Conservation (phyloP, 2,888 invertebrate species). For the Anagyrus pseudococci region DNA sequence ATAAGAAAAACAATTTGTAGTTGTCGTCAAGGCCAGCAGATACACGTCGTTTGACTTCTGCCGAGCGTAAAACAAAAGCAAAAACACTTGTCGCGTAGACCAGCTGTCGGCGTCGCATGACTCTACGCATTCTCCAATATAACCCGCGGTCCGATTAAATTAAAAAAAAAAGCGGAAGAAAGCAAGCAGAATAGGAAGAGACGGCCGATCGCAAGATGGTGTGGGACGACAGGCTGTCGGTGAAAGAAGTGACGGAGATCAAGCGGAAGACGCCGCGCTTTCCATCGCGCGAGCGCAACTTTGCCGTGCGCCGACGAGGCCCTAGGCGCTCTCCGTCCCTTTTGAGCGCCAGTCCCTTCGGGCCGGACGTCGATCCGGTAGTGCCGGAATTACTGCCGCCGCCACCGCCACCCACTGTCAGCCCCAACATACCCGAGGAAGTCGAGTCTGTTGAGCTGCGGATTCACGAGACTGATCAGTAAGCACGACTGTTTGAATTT, state of each 20-base stretch:
- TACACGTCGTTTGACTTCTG: too few species aligned
- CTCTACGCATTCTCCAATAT: background rate
- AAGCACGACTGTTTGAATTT: slow-evolving; percentile 8
- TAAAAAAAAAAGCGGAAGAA: too few species aligned
- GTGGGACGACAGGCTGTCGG: slow-evolving; percentile 54
- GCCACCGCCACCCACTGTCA: background rate
- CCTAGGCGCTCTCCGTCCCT: slow-evolving; percentile 44
- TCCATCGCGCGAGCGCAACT: slow-evolving; percentile 73
- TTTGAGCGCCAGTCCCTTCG: slow-evolving; percentile 25
- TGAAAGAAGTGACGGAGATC: slow-evolving; percentile 57
- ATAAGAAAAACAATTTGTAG: too few species aligned
- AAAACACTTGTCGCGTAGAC: too few species aligned
- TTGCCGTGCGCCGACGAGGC: slow-evolving; percentile 69
- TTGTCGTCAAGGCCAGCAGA: too few species aligned
- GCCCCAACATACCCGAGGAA: slow-evolving; percentile 8
- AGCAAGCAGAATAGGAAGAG: too few species aligned
- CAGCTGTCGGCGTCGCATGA: slow-evolving; percentile 7
- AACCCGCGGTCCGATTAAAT: background rate
- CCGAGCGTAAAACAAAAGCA: too few species aligned
- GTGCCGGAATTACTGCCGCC: too few species aligned
- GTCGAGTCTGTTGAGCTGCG: too few species aligned
- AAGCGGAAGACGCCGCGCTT: slow-evolving; percentile 70
- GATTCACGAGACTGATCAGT: background rate
- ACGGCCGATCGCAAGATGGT: slow-evolving; percentile 47
- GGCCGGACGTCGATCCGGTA: background rate